These are phyloP conservation scores for Epinotia brunnichana DNA, from an alignment of 2,888 invertebrate species.

Conservation along the genomic window DNA sequence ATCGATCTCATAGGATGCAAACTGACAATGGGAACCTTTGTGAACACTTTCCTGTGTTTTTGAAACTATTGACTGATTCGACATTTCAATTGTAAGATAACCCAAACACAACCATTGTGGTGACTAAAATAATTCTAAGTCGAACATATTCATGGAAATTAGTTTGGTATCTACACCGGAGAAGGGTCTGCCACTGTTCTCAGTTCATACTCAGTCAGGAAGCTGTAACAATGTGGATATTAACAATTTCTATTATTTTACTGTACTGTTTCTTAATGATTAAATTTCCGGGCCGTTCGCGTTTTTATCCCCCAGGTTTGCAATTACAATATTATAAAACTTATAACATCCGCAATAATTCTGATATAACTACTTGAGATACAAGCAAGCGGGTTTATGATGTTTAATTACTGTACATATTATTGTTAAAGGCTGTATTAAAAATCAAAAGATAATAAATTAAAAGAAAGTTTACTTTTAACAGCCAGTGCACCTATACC, in stretches of 20 bases:
- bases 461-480: no score
- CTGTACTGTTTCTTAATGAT: constrained; percentile 31
- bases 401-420: neutral
- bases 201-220: constrained; percentile 14
- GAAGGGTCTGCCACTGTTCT: neutral
- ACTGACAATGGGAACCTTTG: constrained; percentile 1
- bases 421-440: no score
- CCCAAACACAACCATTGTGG: neutral
- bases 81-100: neutral
- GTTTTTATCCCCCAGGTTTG: constrained; percentile 42
- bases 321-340: neutral
- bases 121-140: constrained; percentile 17
- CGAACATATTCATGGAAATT: constrained; percentile 8
- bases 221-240: constrained; percentile 36
- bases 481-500: no score
- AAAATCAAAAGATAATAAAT: no score
- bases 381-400: neutral
- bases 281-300: constrained; percentile 29
- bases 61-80: neutral
- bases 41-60: neutral
- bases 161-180: neutral
- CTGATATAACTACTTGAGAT: neutral
- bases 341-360: neutral
- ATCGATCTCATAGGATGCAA: neutral
- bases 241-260: constrained; percentile 23